These are phyloP conservation scores for Melolontha melolontha DNA, from an alignment of 2,888 invertebrate genomes.

Conservation along the genomic window DNA sequence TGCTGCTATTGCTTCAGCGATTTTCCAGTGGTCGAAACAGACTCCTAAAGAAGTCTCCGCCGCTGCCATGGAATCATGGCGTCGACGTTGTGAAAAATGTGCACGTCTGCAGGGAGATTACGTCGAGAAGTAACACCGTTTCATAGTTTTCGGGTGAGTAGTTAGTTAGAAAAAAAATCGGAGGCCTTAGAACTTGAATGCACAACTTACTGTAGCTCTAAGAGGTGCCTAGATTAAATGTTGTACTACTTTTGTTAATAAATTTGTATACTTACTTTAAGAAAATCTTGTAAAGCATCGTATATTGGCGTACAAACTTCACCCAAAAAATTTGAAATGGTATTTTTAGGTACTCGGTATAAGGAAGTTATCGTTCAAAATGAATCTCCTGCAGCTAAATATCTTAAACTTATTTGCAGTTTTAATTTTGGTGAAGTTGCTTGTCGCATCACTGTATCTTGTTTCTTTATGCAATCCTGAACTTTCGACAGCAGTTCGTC, in stretches of 20 bases:
- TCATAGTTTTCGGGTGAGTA: too few relatives aligned
- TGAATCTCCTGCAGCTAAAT: constrained; percentile 50
- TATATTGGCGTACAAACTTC: constrained; percentile 47
- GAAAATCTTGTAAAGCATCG: constrained; percentile 43
- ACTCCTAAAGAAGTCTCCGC: too few relatives aligned
- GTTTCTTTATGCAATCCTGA: too few relatives aligned
- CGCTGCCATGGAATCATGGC: too few relatives aligned
- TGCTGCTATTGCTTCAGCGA: too few relatives aligned
- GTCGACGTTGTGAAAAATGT: too few relatives aligned
- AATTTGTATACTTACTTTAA: constrained; percentile 15
- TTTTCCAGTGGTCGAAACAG: too few relatives aligned
- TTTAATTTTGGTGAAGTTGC: constrained; percentile 49
- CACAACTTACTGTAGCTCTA: constrained; percentile 30
- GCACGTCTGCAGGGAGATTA: too few relatives aligned
- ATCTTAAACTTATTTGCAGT: constrained; percentile 50
- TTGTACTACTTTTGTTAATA: constrained; percentile 21
- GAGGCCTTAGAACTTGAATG: too few relatives aligned
- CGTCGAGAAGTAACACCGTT: too few relatives aligned
- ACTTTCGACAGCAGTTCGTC: constrained; percentile 38
- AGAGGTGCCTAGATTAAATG: constrained; percentile 16
- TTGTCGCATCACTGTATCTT: too few relatives aligned
- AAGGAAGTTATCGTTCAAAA: constrained; percentile 47
- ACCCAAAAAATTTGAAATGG: constrained; percentile 47
- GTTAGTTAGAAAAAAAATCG: too few relatives aligned
- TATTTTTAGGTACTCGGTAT: constrained; percentile 48